These are phyloP conservation scores for Arctopsyche grandis DNA, from an alignment of 1,140 invertebrate genomes.

Conservation along the genomic window DNA sequence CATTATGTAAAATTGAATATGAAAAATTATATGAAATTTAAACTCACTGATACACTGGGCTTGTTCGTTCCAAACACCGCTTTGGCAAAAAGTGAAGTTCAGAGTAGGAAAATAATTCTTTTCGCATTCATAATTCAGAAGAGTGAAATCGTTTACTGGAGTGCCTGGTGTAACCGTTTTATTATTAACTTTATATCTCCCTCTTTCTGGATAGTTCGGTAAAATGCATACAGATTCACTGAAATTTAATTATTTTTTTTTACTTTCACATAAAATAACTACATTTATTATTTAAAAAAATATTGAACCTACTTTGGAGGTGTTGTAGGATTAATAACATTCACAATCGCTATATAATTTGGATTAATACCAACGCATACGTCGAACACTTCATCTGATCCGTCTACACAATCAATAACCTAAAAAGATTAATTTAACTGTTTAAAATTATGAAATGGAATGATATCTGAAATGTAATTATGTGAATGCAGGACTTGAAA, in stretches of 20 bases:
- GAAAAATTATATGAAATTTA: background rate
- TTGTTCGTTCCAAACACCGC: background rate
- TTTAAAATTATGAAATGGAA: background rate
- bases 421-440: background rate
- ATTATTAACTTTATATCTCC: background rate
- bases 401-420: conserved; percentile 32
- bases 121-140: conserved; percentile 2
- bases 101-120: background rate
- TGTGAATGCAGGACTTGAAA: too few species aligned
- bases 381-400: conserved; percentile 12
- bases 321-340: background rate
- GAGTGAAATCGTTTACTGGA: background rate
- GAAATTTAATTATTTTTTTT: conserved; percentile 1
- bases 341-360: background rate
- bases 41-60: background rate
- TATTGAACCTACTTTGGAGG: background rate
- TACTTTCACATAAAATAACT: background rate
- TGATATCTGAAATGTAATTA: background rate
- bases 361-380: conserved; percentile 34
- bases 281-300: background rate
- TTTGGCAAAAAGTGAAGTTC: background rate
- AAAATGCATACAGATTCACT: background rate
- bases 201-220: conserved; percentile 17
- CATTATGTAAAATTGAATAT: background rate
- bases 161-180: background rate